These are phyloP conservation scores for Tachina grossa DNA, from an alignment of 2,888 invertebrate species.

Conservation along the genomic window DNA sequence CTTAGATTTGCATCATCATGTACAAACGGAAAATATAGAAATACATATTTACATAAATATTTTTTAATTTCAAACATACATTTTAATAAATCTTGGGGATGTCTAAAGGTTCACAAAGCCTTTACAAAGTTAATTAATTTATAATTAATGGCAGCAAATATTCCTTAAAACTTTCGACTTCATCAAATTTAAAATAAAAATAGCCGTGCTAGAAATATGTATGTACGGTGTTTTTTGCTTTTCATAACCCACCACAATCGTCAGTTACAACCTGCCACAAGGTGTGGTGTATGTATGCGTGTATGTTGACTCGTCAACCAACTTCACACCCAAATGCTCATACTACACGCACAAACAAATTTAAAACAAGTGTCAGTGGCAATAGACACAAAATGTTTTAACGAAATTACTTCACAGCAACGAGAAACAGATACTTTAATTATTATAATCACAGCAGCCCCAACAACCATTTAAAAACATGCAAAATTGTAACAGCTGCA, in stretches of 20 bases:
- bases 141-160: too few species aligned
- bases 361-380: conserved; percentile 31
- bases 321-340: neutral
- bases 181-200: neutral
- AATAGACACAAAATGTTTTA: conserved; percentile 36
- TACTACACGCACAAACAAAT: conserved; percentile 27
- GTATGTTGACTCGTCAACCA: neutral
- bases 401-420: conserved; percentile 38
- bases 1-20: too few species aligned
- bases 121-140: too few species aligned
- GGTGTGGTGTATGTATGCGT: conserved; percentile 18
- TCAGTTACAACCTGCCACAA: conserved; percentile 32
- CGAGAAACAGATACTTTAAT: conserved; percentile 42
- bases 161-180: neutral
- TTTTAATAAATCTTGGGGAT: too few species aligned
- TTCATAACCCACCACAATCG: conserved; percentile 11
- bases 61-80: too few species aligned
- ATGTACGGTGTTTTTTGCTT: neutral
- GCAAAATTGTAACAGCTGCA: neutral
- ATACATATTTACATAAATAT: too few species aligned
- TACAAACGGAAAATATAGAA: too few species aligned
- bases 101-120: too few species aligned
- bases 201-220: neutral
- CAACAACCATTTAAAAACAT: conserved; percentile 26
- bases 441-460: conserved; percentile 40